Conservation (phyloP, 2,797 vertebrate species). For the Labeo calbasu region DNA sequence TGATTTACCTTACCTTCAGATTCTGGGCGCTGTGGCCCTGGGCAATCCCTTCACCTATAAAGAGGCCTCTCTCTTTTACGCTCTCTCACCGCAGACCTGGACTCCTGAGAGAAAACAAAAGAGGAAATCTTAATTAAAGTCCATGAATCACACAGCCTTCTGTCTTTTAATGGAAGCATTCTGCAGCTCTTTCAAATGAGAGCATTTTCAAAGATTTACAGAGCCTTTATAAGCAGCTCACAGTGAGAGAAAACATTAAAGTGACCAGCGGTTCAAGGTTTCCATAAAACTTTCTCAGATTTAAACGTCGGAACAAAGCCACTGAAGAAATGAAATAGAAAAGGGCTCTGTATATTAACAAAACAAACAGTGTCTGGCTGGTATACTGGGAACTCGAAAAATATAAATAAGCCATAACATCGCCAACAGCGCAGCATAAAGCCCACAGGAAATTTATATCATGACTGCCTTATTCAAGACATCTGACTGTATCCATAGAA, state of each 20-base stretch:
- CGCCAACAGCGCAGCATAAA: background rate
- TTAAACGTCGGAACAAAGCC: background rate
- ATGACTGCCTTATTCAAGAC: background rate
- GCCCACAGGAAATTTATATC: background rate
- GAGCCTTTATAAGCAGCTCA: background rate
- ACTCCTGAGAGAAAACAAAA: constrained; percentile 68
- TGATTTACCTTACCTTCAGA: constrained; percentile 70
- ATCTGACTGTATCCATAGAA: background rate
- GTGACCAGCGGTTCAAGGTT: background rate
- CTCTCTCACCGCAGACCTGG: constrained; percentile 80
- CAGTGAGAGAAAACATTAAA: constrained; percentile 16
- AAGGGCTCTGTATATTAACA: constrained; percentile 6
- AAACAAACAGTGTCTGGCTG: constrained; percentile 2
- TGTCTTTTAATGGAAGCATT: background rate
- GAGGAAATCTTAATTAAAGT: constrained; percentile 42
- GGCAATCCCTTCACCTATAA: constrained; percentile 72
- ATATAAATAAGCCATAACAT: background rate
- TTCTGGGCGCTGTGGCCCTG: constrained; percentile 70
- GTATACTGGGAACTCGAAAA: background rate
- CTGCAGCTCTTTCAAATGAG: background rate
- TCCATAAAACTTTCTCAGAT: background rate
- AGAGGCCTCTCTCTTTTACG: constrained; percentile 69
- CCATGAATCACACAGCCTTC: constrained; percentile 30
- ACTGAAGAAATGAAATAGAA: background rate
- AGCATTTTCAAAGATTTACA: background rate